phyloP scores from a whole-genome alignment of 2,113 vertebrate species.

The Agapornis roseicollis region DNA sequence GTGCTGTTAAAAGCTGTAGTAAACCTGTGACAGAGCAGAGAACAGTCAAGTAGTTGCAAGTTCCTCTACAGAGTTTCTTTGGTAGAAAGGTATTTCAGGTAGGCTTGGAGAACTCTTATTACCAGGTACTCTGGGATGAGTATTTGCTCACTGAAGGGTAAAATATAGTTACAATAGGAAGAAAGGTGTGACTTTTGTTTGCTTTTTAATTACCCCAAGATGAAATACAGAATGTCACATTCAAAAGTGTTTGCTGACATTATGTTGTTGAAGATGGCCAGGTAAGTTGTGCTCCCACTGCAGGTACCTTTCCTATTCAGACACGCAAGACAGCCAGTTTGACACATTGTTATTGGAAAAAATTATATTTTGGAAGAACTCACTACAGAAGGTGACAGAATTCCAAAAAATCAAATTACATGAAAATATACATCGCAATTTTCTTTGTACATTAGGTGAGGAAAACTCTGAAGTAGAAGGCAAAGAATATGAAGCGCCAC shows the following conservation, averaged over 20 bases:
- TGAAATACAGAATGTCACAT: background rate
- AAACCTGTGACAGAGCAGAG: background rate
- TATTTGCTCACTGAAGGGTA: background rate
- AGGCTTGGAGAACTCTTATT: background rate
- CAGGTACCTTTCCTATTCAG: conserved; percentile 21
- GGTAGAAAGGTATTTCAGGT: background rate
- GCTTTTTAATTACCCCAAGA: background rate
- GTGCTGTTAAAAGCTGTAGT: background rate
- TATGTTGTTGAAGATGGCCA: background rate
- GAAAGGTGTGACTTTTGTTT: background rate
- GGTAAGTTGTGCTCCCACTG: background rate
- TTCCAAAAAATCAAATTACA: conserved; percentile 95
- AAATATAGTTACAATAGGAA: background rate
- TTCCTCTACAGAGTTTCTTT: background rate
- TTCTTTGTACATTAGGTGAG: conserved; percentile 95
- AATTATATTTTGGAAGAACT: conserved; percentile 98
- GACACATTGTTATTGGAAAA: conserved; percentile 89
- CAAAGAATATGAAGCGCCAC: conserved; percentile 62
- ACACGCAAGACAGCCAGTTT: conserved; percentile 73
- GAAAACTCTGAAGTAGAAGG: conserved; percentile 81
- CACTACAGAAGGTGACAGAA: conserved; percentile 95
- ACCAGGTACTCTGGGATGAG: background rate
- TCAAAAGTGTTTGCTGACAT: background rate
- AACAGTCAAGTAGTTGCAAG: background rate
- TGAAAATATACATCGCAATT: conserved; percentile 99